Evolutionary conservation across 2,113 vertebrate genomes (phyloP), one percentile per base, ranked within the genome.

Genomic region (Zapus hudsonius): DNA sequence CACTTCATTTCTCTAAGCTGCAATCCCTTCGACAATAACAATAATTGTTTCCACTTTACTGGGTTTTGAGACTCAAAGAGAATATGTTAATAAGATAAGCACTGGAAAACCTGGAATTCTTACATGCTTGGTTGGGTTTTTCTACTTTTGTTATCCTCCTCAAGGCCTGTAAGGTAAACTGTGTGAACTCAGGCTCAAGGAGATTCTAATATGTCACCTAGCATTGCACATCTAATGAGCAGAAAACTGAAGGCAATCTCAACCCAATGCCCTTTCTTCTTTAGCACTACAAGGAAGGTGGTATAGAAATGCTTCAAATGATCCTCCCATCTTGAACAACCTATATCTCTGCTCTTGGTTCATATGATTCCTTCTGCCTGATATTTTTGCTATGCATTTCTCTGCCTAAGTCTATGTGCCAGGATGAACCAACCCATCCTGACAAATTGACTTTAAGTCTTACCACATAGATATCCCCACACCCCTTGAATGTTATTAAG

Each of bases 101-200:
- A 33, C 66, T 40, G 29, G 29, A 31, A 66, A 7, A 5, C 0
- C 27, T 16, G 36, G 36, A 10, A 15, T 2, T 11, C 4, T 1
- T 12, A 4, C 5, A n/a, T 15, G 2, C n/a, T 40, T 64, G 0
- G 7, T 63, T 38, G n/a, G 64, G 11, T 81, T 91, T 47, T 31
- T 13, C 22, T 67, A 33, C 19, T 61, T 70, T 23, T 27, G 11
- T 40, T 57, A 16, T n/a, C 83, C 7, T 57, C 31, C 52, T 9
- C 47, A 25, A 63, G 36, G 12, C 36, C 36, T 31, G 5, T 29
- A n/a, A 75, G 27, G 44, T 40, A 79, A 84, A 82, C 2, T 12
- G 13, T 22, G 13, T 2, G 3, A 27, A 1, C 33, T 40, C 40
- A 67, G 27, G 20, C 16, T 74, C 38, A 80, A 38, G 3, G 42